These are phyloP conservation scores for Odontomachus brunneus DNA, from an alignment of 1,140 invertebrate species.

Conservation along the genomic window DNA sequence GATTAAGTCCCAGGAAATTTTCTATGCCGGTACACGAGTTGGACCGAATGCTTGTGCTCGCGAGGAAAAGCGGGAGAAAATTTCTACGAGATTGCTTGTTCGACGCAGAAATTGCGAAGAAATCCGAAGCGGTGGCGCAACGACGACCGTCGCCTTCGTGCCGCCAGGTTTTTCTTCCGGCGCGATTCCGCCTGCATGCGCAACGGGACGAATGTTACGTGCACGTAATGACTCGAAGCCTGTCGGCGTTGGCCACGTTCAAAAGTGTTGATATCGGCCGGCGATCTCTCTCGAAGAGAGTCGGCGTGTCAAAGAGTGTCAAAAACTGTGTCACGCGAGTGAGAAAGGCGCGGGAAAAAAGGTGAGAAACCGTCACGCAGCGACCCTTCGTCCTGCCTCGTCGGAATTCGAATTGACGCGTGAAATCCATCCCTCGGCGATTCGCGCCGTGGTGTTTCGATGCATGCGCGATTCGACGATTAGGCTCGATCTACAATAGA, in stretches of 20 bases:
- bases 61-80: not conserved
- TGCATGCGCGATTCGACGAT: too few species aligned
- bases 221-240: conserved; percentile 63
- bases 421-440: conserved; percentile 9
- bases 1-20: too few species aligned
- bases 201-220: conserved; percentile 62
- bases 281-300: conserved; percentile 66
- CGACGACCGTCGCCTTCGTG: conserved; percentile 6
- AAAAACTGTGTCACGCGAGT: conserved; percentile 73
- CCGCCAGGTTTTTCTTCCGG: conserved; percentile 5
- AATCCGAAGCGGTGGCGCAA: not conserved
- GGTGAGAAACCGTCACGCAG: conserved; percentile 59
- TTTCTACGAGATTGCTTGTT: conserved; percentile 33
- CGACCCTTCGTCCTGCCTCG: not conserved
- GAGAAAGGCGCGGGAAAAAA: conserved; percentile 36
- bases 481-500: too few species aligned
- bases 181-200: conserved; percentile 49
- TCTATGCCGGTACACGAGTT: too few species aligned
- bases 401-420: conserved; percentile 25
- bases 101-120: conserved; percentile 7
- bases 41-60: too few species aligned
- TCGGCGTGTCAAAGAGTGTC: conserved; percentile 63
- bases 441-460: not conserved
- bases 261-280: conserved; percentile 69
- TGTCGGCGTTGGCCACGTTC: not conserved